These are phyloP conservation scores for Patiria pectinifera DNA, from an alignment of 53 echinoderm and acorn worm species.

Conservation along the genomic window DNA sequence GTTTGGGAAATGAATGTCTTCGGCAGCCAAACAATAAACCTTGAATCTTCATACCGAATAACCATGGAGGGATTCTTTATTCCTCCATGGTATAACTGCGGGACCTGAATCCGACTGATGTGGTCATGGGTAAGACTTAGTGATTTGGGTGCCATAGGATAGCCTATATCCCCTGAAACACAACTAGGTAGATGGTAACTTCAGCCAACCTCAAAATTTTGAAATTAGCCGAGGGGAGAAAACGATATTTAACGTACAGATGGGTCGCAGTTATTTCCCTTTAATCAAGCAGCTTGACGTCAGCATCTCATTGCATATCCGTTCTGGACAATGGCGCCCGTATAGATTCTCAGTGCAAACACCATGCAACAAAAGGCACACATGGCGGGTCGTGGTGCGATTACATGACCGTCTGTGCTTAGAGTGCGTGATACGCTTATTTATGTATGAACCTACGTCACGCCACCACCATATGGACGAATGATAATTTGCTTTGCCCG, in stretches of 20 bases:
- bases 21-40: too few species aligned
- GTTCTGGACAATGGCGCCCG: not conserved
- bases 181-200: too few species aligned
- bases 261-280: not conserved
- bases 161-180: too few species aligned
- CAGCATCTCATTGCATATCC: not conserved
- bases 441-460: not conserved
- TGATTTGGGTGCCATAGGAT: too few species aligned
- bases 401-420: not conserved
- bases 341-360: not conserved
- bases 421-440: not conserved
- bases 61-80: too few species aligned
- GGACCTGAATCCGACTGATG: too few species aligned
- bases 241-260: not conserved
- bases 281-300: not conserved
- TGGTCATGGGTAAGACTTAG: too few species aligned
- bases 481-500: slow-evolving; percentile 1
- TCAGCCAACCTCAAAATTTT: too few species aligned
- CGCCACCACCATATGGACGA: not conserved
- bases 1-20: too few species aligned
- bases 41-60: too few species aligned
- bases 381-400: not conserved
- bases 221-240: too few species aligned
- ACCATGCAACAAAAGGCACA: not conserved
- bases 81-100: too few species aligned